phyloP scores from a whole-genome alignment of 2,797 vertebrate species.

The Otus scops region DNA sequence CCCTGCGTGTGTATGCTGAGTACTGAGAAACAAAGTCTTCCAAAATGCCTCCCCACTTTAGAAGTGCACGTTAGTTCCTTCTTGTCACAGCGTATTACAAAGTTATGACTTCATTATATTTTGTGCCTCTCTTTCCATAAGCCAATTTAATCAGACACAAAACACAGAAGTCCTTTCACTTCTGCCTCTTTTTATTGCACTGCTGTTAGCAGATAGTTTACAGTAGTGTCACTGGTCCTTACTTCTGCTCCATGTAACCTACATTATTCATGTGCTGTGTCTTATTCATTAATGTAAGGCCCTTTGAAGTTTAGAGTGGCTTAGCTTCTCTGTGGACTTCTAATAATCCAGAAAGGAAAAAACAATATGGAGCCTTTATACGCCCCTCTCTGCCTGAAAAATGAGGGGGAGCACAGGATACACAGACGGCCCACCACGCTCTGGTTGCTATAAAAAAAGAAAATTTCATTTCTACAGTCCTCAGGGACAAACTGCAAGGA shows the following conservation, averaged over 20 bases:
- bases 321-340: conserved; percentile 11
- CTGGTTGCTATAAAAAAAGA: conserved; percentile 28
- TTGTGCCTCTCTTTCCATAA: neutral
- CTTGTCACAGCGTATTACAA: neutral
- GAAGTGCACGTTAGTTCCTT: neutral
- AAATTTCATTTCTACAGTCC: conserved; percentile 33
- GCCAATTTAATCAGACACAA: conserved; percentile 10
- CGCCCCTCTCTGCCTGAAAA: neutral
- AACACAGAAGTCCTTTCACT: conserved; percentile 8
- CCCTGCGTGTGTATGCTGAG: neutral
- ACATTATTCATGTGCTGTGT: conserved; percentile 21
- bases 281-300: conserved; percentile 1
- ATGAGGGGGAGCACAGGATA: neutral
- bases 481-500: conserved; percentile 31
- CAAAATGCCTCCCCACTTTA: neutral
- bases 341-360: neutral
- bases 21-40: neutral
- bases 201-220: conserved; percentile 46
- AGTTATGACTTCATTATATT: neutral
- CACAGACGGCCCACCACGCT: neutral
- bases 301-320: conserved; percentile 24
- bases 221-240: neutral
- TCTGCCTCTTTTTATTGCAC: conserved; percentile 38
- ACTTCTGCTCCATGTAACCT: neutral
- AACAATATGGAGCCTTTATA: neutral